phyloP scores from a whole-genome alignment of 1,140 invertebrate species.

The Chironomus striatipennis region DNA sequence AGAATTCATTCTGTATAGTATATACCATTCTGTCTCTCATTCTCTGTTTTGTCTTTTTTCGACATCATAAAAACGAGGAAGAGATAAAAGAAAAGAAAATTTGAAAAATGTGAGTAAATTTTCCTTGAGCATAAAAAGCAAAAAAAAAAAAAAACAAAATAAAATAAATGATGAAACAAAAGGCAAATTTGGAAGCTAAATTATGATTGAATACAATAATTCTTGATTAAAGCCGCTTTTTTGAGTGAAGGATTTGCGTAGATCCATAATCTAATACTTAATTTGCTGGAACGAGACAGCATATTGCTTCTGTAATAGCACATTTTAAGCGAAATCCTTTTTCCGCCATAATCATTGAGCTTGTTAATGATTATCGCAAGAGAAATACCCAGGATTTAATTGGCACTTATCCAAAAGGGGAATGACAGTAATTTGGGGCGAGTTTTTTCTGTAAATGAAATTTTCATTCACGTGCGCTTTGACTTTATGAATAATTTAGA shows the following conservation, averaged over 20 bases:
- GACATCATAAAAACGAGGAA: neutral
- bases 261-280: neutral
- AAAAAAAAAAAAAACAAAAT: no score
- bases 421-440: neutral
- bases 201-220: slow-evolving; percentile 2
- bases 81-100: neutral
- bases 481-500: no score
- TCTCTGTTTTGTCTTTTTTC: no score
- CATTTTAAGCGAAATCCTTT: neutral
- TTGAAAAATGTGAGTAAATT: slow-evolving; percentile 7
- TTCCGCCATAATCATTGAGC: neutral
- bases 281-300: neutral
- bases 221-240: neutral
- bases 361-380: neutral
- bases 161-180: no score
- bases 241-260: neutral
- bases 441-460: no score
- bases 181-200: neutral
- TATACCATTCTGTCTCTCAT: neutral
- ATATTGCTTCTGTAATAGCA: no score
- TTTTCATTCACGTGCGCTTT: no score
- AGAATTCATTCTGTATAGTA: neutral
- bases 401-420: neutral
- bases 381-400: neutral
- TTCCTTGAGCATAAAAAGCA: neutral